phyloP scores from a whole-genome alignment of 2,113 vertebrate species.

The Rhinopomastus cyanomelas region DNA sequence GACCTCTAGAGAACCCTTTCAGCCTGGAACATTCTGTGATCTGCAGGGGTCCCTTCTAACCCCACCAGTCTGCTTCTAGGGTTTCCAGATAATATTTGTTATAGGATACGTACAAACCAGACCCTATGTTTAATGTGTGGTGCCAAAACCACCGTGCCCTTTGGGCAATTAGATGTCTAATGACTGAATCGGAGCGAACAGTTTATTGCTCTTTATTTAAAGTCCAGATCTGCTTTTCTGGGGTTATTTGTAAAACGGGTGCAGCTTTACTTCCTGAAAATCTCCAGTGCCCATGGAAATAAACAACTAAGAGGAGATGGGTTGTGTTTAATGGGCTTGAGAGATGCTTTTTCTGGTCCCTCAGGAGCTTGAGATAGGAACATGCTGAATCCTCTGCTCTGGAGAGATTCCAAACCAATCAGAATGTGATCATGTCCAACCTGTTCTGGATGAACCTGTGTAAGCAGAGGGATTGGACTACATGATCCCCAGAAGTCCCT shows the following conservation, averaged over 20 bases:
- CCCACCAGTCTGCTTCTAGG: too few species aligned
- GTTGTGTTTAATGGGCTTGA: neutral
- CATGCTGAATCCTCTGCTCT: neutral
- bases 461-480: too few species aligned
- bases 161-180: neutral
- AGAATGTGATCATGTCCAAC: too few species aligned
- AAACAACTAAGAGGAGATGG: rapidly evolving
- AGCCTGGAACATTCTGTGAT: too few species aligned
- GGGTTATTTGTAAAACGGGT: neutral
- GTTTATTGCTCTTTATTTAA: neutral
- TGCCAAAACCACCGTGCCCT: neutral
- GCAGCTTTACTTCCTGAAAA: neutral
- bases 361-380: neutral
- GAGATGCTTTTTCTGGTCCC: neutral
- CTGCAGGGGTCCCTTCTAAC: too few species aligned
- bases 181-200: neutral
- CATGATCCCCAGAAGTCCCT: too few species aligned
- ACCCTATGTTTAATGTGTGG: rapidly evolving
- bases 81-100: neutral
- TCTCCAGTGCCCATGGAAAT: neutral
- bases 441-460: too few species aligned
- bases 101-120: neutral
- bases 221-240: too few species aligned
- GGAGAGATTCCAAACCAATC: neutral
- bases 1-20: too few species aligned